Conservation (phyloP, 1,140 invertebrate genomes). For the Rhynchophorus ferrugineus region DNA sequence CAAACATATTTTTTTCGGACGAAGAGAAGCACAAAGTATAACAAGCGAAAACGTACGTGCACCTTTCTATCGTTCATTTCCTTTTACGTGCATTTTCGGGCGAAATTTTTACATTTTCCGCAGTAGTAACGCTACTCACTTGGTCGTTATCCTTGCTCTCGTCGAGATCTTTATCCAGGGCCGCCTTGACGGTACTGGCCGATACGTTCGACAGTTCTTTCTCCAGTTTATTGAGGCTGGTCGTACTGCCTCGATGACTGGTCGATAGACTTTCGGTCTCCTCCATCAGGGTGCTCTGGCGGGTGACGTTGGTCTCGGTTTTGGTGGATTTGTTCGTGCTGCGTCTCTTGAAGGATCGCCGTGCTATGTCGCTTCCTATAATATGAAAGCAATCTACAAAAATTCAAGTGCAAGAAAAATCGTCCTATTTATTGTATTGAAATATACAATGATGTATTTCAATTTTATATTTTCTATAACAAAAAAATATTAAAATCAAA, state of each 20-base stretch:
- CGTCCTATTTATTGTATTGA: too few species aligned
- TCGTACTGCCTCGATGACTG: constrained; percentile 21
- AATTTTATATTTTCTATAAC: too few species aligned
- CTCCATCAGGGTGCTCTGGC: constrained; percentile 34
- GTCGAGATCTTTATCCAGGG: constrained; percentile 1
- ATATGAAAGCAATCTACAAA: not conserved
- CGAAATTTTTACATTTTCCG: too few species aligned
- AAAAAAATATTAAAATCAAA: too few species aligned
- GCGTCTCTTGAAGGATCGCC: constrained; percentile 57
- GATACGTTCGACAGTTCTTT: constrained; percentile 33
- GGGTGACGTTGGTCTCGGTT: constrained; percentile 35
- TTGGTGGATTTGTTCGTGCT: constrained; percentile 31
- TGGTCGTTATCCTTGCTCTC: constrained; percentile 17
- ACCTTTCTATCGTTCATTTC: not conserved
- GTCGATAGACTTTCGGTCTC: constrained; percentile 23
- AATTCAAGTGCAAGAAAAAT: not conserved
- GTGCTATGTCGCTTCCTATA: constrained; percentile 56
- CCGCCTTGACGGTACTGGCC: constrained; percentile 23
- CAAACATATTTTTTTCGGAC: too few species aligned
- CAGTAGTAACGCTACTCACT: not conserved
- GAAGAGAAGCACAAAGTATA: not conserved
- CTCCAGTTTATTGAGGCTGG: constrained; percentile 35
- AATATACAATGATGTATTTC: too few species aligned
- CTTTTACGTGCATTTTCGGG: not conserved
- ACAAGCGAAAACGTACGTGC: not conserved